Evolutionary conservation across 2,797 vertebrate species (phyloP), one percentile per base, ranked within the genome.

Genomic region (Chaetophractus vellerosus): DNA sequence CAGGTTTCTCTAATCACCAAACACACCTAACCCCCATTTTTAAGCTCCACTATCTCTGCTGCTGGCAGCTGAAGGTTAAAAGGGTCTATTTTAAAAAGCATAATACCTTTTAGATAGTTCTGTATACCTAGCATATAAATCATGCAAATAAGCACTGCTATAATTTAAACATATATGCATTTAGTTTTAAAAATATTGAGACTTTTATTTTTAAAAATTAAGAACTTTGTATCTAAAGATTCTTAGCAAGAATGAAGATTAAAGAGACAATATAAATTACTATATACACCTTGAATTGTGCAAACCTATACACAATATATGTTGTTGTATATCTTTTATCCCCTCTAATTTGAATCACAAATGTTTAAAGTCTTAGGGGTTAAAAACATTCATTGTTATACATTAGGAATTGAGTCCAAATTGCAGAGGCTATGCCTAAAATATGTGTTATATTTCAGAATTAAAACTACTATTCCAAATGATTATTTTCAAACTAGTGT

Each of bases 321-420:
- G 52, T 55, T 21, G 52, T 16, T 78, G 23, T 41, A 10, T 86
- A 59, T 69, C 19, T 66, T 75, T 88, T 72, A 45, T n/a, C 55
- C 19, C n/a, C 21, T 48, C 6, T 92, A 75, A 38, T 59, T 82
- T 90, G 24, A 95, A 83, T 83, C 28, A 90, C 23, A 94, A 93
- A 72, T 59, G 79, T 72, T 96, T 88, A 69, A 93, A 86, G 68
- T 86, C 92, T 96, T 97, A 96, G 12, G 6, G n/a, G 90, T 94
- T 96, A 96, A 95, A 91, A 94, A 88, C 38, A 90, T 55, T 36
- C 63, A 59, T 16, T 45, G 88, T 95, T 96, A 97, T 88, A 79
- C 87, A 84, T 89, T 95, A 97, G 75, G 41, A 95, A 97, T 64
- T 74, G 36, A 95, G 55, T 86, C 16, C 28, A 92, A 75, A 66